Percentiles rank a stretch among this genome's conserved stretches.
Conservation (phyloP, 1,140 invertebrate genomes). For the Papilio helenus region DNA sequence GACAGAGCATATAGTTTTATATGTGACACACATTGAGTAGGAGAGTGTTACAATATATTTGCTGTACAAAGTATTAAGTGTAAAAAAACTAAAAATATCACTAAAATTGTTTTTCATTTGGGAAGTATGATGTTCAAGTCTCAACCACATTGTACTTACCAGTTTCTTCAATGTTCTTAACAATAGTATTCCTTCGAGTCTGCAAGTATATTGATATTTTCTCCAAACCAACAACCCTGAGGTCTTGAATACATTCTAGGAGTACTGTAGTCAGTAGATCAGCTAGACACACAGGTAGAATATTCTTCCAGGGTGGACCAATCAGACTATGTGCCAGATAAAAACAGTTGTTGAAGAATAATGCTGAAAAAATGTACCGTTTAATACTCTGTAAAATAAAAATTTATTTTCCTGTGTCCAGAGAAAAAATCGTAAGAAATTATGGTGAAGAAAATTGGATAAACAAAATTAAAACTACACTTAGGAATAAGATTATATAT, state of each 20-base stretch:
- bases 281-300: slow-evolving; percentile 56
- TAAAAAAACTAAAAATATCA: background rate
- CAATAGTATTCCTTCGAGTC: slow-evolving; percentile 67
- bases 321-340: slow-evolving; percentile 78
- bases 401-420: too few species aligned
- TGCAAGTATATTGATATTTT: slow-evolving; percentile 76
- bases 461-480: too few species aligned
- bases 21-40: too few species aligned
- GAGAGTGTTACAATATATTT: too few species aligned
- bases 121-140: background rate
- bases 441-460: too few species aligned
- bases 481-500: too few species aligned
- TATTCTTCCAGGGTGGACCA: slow-evolving; percentile 75
- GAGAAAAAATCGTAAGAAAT: too few species aligned
- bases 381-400: too few species aligned
- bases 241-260: slow-evolving; percentile 72
- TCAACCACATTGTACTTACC: slow-evolving; percentile 52
- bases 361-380: slow-evolving; percentile 68
- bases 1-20: too few species aligned
- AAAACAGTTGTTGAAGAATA: slow-evolving; percentile 82
- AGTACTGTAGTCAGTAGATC: slow-evolving; percentile 63
- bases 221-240: slow-evolving; percentile 71
- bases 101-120: background rate
- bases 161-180: slow-evolving; percentile 62
- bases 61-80: background rate